phyloP scores from a whole-genome alignment of 2,797 vertebrate genomes.

The Buphagus erythrorhynchus region DNA sequence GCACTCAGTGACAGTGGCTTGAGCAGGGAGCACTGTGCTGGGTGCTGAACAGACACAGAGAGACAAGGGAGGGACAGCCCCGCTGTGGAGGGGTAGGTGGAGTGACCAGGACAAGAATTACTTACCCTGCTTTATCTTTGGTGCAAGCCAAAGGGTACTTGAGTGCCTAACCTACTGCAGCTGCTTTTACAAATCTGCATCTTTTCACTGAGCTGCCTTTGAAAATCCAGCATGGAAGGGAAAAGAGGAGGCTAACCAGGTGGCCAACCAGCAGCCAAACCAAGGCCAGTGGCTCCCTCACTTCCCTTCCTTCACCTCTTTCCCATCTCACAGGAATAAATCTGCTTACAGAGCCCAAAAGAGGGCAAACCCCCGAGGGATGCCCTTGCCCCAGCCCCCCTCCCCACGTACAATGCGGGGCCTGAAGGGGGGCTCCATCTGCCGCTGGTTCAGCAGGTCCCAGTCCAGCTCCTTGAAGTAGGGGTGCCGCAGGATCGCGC shows the following conservation, averaged over 20 bases:
- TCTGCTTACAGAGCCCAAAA: not conserved
- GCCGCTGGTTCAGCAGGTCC: slow-evolving; percentile 89
- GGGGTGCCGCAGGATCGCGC: slow-evolving; percentile 84
- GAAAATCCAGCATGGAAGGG: not conserved
- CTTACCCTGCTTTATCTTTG: not conserved
- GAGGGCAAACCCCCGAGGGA: rapidly evolving
- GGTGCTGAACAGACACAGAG: not conserved
- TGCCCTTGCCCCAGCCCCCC: not conserved
- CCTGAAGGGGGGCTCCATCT: slow-evolving; percentile 93
- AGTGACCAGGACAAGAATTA: not conserved
- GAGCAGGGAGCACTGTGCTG: not conserved
- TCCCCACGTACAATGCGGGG: slow-evolving; percentile 91
- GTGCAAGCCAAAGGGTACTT: not conserved
- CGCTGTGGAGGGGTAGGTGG: not conserved
- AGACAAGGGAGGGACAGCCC: not conserved
- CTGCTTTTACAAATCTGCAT: not conserved
- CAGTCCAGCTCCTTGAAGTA: slow-evolving; percentile 92
- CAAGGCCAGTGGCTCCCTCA: not conserved
- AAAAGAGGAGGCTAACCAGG: not conserved
- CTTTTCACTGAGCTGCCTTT: not conserved
- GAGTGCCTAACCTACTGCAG: not conserved
- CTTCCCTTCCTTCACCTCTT: not conserved
- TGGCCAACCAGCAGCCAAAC: not conserved
- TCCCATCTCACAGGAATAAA: not conserved
- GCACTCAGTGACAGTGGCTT: not conserved